Percentiles rank a stretch among this genome's conserved stretches.
phyloP scores from a whole-genome alignment of 2,888 invertebrate species.

The Megaustenia siamemsis region DNA sequence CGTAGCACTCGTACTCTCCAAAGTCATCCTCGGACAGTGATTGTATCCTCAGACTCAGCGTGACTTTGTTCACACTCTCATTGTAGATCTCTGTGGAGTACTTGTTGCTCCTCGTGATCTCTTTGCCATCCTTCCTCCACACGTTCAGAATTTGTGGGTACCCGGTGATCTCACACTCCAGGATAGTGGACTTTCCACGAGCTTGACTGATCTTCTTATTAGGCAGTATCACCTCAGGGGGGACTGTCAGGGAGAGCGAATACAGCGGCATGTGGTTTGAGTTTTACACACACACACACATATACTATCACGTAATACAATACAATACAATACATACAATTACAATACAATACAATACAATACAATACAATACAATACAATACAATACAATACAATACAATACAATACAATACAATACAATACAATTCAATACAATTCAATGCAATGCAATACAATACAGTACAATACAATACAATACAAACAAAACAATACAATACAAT shows the following conservation, averaged over 20 bases:
- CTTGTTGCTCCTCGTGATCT: slow-evolving; percentile 66
- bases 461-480: too few relatives aligned
- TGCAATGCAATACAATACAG: too few relatives aligned
- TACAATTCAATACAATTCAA: too few relatives aligned
- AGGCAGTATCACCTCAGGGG: slow-evolving; percentile 75
- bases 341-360: too few relatives aligned
- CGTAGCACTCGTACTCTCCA: slow-evolving; percentile 71
- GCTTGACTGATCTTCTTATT: slow-evolving; percentile 74
- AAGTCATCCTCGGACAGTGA: slow-evolving; percentile 66
- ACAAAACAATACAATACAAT: too few relatives aligned
- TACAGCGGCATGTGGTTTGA: too few relatives aligned
- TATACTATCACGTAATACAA: too few relatives aligned
- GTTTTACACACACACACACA: too few relatives aligned
- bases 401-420: too few relatives aligned
- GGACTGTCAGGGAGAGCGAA: slow-evolving; percentile 63
- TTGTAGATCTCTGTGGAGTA: slow-evolving; percentile 73
- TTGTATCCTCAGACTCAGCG: slow-evolving; percentile 69
- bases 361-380: too few relatives aligned
- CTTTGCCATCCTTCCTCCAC: slow-evolving; percentile 70
- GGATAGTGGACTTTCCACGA: slow-evolving; percentile 74
- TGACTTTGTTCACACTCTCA: slow-evolving; percentile 70
- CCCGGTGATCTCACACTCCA: slow-evolving; percentile 77
- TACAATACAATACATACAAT: too few relatives aligned
- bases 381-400: too few relatives aligned
- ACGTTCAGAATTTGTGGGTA: slow-evolving; percentile 73